Percentiles rank a stretch among this genome's conserved stretches.
phyloP scores from a whole-genome alignment of 2,797 vertebrate genomes.

The Tachyglossus aculeatus region DNA sequence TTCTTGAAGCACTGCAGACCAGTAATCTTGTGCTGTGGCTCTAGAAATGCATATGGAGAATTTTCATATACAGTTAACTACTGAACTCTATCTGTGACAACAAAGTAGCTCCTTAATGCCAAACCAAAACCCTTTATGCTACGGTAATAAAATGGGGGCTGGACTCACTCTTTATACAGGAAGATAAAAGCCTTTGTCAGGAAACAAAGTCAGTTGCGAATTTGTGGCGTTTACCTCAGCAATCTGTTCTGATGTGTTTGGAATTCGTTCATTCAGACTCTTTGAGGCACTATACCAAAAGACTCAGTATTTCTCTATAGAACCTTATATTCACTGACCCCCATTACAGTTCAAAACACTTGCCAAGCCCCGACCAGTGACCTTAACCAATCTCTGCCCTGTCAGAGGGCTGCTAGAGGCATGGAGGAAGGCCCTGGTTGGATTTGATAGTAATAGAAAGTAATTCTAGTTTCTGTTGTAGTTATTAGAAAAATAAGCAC shows the following conservation, averaged over 20 bases:
- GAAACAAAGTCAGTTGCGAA: neutral
- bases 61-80: no score
- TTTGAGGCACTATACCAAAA: neutral
- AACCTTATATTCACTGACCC: neutral
- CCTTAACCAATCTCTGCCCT: neutral
- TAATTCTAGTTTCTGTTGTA: neutral
- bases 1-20: no score
- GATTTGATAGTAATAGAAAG: neutral
- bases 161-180: rapidly evolving
- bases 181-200: neutral
- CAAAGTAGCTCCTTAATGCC: no score
- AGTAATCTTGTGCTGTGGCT: no score
- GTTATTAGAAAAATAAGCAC: neutral
- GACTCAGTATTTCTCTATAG: no score
- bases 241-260: neutral
- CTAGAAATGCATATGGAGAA: no score
- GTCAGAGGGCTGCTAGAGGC: slow-evolving; percentile 6
- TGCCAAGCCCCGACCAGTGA: neutral
- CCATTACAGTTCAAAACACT: neutral
- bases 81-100: no score
- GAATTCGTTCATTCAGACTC: neutral
- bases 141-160: neutral
- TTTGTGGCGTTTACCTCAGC: neutral
- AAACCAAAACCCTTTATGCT: rapidly evolving
- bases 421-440: neutral